Conservation (phyloP, 2,113 vertebrate species). For the Oriolus oriolus region DNA sequence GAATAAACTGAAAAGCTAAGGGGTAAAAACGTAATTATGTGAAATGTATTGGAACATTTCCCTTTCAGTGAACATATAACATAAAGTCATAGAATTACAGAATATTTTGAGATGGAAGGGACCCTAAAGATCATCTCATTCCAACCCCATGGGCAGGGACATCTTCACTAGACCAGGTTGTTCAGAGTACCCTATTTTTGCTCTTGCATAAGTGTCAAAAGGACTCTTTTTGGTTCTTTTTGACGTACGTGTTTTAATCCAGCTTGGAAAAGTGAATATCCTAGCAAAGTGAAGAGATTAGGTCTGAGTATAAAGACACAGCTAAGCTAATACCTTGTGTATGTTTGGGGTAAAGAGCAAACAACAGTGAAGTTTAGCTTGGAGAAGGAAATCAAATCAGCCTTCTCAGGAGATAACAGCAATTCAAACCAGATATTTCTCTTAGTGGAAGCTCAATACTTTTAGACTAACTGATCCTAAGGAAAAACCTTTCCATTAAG, state of each 20-base stretch:
- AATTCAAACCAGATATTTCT: constrained; percentile 24
- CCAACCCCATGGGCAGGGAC: background rate
- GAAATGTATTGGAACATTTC: background rate
- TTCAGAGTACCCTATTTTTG: background rate
- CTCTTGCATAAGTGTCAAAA: background rate
- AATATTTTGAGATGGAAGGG: background rate
- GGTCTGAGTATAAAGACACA: background rate
- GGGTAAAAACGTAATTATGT: background rate
- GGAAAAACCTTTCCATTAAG: constrained; percentile 39
- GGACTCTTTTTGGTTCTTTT: background rate
- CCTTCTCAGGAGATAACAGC: constrained; percentile 5
- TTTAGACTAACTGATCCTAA: constrained; percentile 38
- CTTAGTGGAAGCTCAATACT: constrained; percentile 3
- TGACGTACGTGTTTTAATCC: background rate
- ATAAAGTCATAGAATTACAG: background rate
- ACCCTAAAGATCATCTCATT: background rate
- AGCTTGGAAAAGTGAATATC: background rate
- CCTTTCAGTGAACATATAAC: background rate
- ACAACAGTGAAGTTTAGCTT: background rate
- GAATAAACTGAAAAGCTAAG: background rate
- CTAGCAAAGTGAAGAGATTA: background rate
- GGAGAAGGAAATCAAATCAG: background rate
- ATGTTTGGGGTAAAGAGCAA: background rate
- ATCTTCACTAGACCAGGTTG: background rate
- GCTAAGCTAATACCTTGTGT: background rate